These are phyloP conservation scores for Steinernema scapterisci DNA, from an alignment of 2,888 invertebrate species.

Conservation along the genomic window DNA sequence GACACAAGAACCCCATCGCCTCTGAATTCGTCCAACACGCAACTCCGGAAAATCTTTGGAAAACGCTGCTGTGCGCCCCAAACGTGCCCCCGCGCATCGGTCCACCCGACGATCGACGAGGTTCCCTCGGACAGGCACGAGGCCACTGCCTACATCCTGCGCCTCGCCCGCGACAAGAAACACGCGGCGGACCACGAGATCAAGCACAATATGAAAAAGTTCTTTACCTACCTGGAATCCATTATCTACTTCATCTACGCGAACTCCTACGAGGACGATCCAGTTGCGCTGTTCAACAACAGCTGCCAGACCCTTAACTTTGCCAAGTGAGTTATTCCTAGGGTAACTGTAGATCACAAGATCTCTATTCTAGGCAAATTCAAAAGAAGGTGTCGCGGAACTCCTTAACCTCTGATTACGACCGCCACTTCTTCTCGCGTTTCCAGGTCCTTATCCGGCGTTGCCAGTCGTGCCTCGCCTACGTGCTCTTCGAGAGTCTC, in stretches of 20 bases:
- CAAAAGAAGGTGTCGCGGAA: not conserved
- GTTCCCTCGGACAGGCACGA: not conserved
- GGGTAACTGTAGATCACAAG: not conserved
- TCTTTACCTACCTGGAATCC: not conserved
- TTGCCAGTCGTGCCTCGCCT: constrained; percentile 17
- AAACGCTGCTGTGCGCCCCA: not conserved
- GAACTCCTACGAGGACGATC: not conserved
- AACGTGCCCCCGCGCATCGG: not conserved
- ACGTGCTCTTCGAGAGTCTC: not conserved
- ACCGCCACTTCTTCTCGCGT: constrained; percentile 7
- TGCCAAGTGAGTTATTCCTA: not conserved
- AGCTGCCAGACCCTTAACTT: constrained; percentile 11
- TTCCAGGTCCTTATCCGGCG: not conserved
- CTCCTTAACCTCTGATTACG: not conserved
- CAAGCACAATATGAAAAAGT: not conserved
- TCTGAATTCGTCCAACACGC: too few species aligned
- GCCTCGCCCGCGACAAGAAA: not conserved
- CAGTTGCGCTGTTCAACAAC: not conserved
- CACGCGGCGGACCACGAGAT: not conserved
- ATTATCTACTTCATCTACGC: not conserved
- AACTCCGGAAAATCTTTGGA: not conserved
- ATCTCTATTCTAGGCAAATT: not conserved
- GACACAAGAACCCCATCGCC: not conserved
- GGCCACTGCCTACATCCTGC: not conserved
- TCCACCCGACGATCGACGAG: not conserved